phyloP scores from a whole-genome alignment of 2,113 vertebrate genomes.

The Anhinga rufa region DNA sequence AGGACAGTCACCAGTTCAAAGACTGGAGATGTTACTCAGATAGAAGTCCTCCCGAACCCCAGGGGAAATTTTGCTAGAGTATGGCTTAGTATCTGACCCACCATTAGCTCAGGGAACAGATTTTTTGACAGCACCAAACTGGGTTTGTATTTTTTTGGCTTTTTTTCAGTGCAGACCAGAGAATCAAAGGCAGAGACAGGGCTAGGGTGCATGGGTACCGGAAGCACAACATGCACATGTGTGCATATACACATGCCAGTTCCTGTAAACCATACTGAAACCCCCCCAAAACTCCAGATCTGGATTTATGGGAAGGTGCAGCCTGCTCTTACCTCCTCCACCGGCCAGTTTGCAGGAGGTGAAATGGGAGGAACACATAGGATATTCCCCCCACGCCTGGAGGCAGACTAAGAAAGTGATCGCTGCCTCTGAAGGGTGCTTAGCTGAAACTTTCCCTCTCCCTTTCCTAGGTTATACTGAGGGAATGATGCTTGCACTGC shows the following conservation, averaged over 20 bases:
- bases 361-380: neutral
- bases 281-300: neutral
- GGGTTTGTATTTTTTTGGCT: neutral
- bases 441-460: neutral
- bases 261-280: neutral
- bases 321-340: neutral
- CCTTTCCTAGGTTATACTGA: neutral
- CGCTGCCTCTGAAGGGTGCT: neutral
- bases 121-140: neutral
- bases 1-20: neutral
- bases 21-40: neutral
- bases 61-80: neutral
- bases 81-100: neutral
- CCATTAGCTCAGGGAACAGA: neutral
- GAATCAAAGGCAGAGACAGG: neutral
- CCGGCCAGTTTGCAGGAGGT: neutral
- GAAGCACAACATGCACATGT: neutral
- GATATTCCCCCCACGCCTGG: neutral
- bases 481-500: neutral
- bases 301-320: neutral
- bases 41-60: neutral
- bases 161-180: neutral
- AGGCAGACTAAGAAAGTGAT: neutral
- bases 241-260: neutral
- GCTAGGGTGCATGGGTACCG: neutral